Percentiles rank a stretch among this genome's conserved stretches.
These are phyloP conservation scores for Clarias batrachus DNA, from an alignment of 2,113 vertebrate genomes.

Conservation along the genomic window DNA sequence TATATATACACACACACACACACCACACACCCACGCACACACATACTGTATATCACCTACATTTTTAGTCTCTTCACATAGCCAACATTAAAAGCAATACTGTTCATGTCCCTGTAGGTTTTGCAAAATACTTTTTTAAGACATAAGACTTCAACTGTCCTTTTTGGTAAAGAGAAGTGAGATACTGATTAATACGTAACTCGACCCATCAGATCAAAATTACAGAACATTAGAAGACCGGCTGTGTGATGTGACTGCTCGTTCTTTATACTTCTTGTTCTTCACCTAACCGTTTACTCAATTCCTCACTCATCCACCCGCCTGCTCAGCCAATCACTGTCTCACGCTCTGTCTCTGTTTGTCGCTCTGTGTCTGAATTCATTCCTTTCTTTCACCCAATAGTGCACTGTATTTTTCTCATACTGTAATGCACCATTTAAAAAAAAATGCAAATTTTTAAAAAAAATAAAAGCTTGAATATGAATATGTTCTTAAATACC, in stretches of 20 bases:
- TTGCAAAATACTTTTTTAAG: background rate
- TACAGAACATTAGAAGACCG: background rate
- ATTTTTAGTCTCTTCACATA: constrained; percentile 21
- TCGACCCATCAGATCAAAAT: background rate
- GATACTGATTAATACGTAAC: background rate
- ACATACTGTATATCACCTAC: background rate
- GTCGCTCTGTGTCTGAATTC: background rate
- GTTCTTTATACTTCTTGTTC: constrained; percentile 14
- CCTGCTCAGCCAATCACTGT: constrained; percentile 5
- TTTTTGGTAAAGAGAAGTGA: background rate
- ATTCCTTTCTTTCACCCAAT: background rate
- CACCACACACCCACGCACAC: constrained; percentile 14
- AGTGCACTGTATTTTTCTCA: background rate
- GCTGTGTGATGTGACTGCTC: background rate
- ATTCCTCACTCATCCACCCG: constrained; percentile 13
- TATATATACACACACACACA: constrained; percentile 55
- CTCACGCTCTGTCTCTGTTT: background rate
- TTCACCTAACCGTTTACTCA: background rate
- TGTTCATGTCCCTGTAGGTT: too few relatives aligned
- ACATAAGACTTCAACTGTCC: too few relatives aligned
- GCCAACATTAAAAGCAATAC: background rate
- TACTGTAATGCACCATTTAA: background rate
- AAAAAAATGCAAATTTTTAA: too few relatives aligned
- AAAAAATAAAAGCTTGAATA: too few relatives aligned
- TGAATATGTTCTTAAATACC: background rate